Base-by-base conservation (phyloP, 2,888 invertebrate species). In the Euproctis similis region DNA sequence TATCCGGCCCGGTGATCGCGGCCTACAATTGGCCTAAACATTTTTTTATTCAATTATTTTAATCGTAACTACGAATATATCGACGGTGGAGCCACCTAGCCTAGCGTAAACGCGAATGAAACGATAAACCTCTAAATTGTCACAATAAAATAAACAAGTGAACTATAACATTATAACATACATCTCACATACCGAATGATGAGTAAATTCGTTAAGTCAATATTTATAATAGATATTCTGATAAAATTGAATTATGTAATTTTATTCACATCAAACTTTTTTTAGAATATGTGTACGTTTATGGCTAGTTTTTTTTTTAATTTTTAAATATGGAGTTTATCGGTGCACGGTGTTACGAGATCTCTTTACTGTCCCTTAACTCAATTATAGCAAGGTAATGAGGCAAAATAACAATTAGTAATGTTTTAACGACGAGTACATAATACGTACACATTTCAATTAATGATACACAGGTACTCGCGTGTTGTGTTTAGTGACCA, bases 271-370 rank as follows among this genome's bases (percentile, higher is more conserved):
- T 62, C 72, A 63, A 69, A 56, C 59, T 69, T 82, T n/a, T n/a
- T n/a, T 84, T 82, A 84, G 84, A 84, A 82, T 81, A 81, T 82
- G 78, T 69, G 71, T 77, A 71, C 59, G 56, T 76, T 21, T 71
- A 74, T 59, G 54, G 58, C 74, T 81, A 77, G 55, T 59, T 54
- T 60, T 54, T n/a, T n/a, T n/a, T n/a, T n/a, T n/a, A n/a, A n/a
- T n/a, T n/a, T n/a, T n/a, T n/a, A n/a, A n/a, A 51, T 67, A 69
- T 60, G 60, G 67, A 58, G 59, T 65, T 62, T 63, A 62, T 59
- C n/a, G 43, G 71, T 77, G 78, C 74, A 75, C 76, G 74, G 77
- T 71, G 75, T 59, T 57, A 59, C 77, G 77, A 76, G 78, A 74
- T 73, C 75, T 55, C 70, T 65, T n/a, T n/a, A n/a, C n/a, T n/a